Conservation (phyloP, 1,140 invertebrate species). For the Laupala kohalensis region DNA sequence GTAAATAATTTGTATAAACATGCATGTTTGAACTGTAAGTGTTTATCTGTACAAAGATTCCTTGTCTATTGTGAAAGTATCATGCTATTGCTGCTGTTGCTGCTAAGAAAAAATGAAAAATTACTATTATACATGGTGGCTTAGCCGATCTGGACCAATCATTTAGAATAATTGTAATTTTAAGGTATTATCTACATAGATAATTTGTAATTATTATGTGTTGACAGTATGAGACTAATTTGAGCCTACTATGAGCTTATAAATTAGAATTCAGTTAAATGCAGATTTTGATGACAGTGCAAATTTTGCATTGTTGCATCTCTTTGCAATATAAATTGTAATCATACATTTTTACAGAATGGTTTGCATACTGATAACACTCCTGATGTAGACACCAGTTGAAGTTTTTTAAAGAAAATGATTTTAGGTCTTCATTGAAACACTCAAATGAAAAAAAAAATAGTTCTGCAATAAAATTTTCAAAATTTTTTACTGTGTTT, state of each 20-base stretch:
- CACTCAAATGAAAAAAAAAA: not conserved
- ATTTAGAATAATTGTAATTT: conserved; percentile 1
- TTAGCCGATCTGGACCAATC: conserved; percentile 7
- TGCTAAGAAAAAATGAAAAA: not conserved
- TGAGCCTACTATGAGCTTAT: not conserved
- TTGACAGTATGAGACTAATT: not conserved
- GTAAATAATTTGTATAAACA: conserved; percentile 11
- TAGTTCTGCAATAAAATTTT: not conserved
- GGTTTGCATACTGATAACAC: not conserved
- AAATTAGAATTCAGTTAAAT: not conserved
- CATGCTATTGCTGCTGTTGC: conserved; percentile 1
- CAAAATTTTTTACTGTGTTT: not conserved
- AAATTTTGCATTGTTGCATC: not conserved
- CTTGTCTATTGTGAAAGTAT: conserved; percentile 3
- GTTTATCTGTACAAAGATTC: conserved; percentile 7
- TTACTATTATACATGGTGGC: not conserved
- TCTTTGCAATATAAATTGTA: not conserved
- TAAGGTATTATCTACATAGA: conserved; percentile 4
- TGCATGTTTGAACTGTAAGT: conserved; percentile 5
- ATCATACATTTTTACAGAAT: not conserved
- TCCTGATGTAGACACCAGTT: not conserved
- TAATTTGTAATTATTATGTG: conserved; percentile 4
- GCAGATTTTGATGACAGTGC: not conserved
- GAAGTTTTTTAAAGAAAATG: not conserved
- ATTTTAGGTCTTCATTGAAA: not conserved